These are phyloP conservation scores for Galaxias olidus DNA, from an alignment of 2,797 vertebrate species.

Conservation along the genomic window DNA sequence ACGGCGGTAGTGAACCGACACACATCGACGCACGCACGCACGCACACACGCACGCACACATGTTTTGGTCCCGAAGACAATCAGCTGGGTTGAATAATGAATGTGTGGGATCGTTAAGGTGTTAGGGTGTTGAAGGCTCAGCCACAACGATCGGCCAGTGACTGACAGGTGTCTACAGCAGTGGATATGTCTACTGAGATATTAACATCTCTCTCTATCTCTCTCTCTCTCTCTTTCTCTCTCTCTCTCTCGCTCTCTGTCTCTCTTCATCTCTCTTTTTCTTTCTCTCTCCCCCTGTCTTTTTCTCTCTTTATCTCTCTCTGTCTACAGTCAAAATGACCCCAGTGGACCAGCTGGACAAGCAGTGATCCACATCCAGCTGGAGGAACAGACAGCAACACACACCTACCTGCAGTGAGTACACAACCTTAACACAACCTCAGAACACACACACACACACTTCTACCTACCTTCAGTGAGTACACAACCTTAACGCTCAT, in stretches of 20 bases:
- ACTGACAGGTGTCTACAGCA: conserved; percentile 1
- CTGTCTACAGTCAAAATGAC: conserved; percentile 86
- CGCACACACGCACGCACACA: neutral
- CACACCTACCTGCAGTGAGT: conserved; percentile 78
- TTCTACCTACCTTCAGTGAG: conserved; percentile 77
- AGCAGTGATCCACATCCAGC: conserved; percentile 80
- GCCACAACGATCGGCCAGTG: neutral
- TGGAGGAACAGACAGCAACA: conserved; percentile 74
- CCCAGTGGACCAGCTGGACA: conserved; percentile 82
- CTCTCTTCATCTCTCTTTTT: neutral
- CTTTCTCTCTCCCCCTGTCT: neutral
- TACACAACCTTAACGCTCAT: conserved; percentile 16
- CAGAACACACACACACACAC: conserved; percentile 55
- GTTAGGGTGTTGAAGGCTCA: neutral
- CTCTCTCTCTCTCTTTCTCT: too few relatives aligned
- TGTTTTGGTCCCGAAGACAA: neutral
- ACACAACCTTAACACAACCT: neutral
- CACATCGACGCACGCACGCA: neutral
- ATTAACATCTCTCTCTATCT: neutral
- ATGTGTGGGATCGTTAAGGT: conserved; percentile 11
- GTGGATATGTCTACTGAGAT: neutral
- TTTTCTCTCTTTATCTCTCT: conserved; percentile 14
- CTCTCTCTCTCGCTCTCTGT: too few relatives aligned
- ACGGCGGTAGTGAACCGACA: neutral
- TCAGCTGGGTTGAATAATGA: conserved; percentile 46